Base-by-base conservation (phyloP, 2,113 vertebrate genomes). In the Scophthalmus maximus region DNA sequence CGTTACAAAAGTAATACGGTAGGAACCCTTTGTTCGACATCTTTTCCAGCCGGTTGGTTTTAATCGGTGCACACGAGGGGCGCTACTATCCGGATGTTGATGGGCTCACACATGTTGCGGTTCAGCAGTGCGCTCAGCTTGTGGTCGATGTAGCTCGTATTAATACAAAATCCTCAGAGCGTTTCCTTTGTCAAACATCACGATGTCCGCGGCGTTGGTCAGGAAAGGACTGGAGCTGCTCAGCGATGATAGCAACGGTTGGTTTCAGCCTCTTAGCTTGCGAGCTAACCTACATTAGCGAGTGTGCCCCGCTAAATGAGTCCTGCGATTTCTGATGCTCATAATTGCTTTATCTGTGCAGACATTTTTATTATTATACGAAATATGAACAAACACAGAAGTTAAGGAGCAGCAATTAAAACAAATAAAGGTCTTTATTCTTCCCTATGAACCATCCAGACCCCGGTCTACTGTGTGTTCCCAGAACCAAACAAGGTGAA, bases 221-320 rank as follows among this genome's bases (percentile, higher is more conserved):
- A 79, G 86, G 32, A 90, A 75, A 86, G 90, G 91, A 20, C 63
- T 91, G 59, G 86, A 91, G 59, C 50, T 92, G 47, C 56, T 92
- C 8, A 76, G 29, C 38, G 27, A 84, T 1, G 88, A 91, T 1
- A 46, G 89, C 11, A 83, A 81, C 84, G 88, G 91, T 91, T 3
- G 7, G 85, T n/a, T 68, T 59, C 12, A 17, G 42, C 0, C 7
- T 23, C 2, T 23, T 1, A 58, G 40, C 20, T n/a, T 0, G 5
- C 1, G 11, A 14, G 34, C 27, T 64, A 26, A 29, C 1, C 0
- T 18, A 1, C 44, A 2, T 58, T 60, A 56, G 34, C 66, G 5
- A 14, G 22, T 6, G 4, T 23, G 23, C 49, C 26, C 44, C 17
- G 38, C 15, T 42, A 42, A 42, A 12, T 12, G 9, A 0, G 9